Conservation (phyloP, 1,140 invertebrate genomes). For the Drosophila miranda region DNA sequence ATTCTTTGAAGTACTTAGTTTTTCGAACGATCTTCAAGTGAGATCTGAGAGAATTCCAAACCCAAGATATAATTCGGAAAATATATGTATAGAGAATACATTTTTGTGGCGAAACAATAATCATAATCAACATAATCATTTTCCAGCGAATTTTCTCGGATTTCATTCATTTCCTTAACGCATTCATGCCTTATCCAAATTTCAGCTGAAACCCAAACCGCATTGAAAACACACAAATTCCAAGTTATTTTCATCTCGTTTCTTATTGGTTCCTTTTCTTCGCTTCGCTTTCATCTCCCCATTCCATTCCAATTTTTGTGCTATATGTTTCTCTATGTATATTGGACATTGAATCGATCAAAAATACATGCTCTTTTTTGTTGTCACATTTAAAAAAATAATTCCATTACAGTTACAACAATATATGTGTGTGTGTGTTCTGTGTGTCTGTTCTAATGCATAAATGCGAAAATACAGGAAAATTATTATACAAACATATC, state of each 20-base stretch:
- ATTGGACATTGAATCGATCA: constrained; percentile 61
- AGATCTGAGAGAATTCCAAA: too few species aligned
- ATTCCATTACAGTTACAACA: constrained; percentile 72
- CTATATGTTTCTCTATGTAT: constrained; percentile 19
- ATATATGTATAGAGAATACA: too few species aligned
- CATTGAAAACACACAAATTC: constrained; percentile 20
- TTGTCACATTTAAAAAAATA: constrained; percentile 63
- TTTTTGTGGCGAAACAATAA: too few species aligned
- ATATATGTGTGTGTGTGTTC: constrained; percentile 52
- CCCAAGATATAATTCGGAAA: too few species aligned
- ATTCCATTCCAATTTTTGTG: constrained; percentile 43
- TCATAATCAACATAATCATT: too few species aligned
- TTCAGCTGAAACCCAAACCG: neutral
- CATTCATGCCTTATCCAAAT: too few species aligned
- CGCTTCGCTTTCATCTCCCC: constrained; percentile 30
- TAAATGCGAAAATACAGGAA: constrained; percentile 75
- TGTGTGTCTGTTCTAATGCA: constrained; percentile 55
- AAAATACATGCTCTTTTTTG: constrained; percentile 69
- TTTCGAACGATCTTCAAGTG: too few species aligned
- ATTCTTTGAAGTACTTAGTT: too few species aligned
- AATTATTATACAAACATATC: constrained; percentile 32
- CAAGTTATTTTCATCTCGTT: constrained; percentile 29
- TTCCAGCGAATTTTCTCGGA: neutral
- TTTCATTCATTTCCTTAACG: too few species aligned
- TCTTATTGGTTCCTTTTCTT: constrained; percentile 14